A percentile compares a stretch with the other conserved stretches of the same genome.
Evolutionary conservation across 92 coral and sea anemone genomes (phyloP).

Genomic region (Meandrina meandrites): DNA sequence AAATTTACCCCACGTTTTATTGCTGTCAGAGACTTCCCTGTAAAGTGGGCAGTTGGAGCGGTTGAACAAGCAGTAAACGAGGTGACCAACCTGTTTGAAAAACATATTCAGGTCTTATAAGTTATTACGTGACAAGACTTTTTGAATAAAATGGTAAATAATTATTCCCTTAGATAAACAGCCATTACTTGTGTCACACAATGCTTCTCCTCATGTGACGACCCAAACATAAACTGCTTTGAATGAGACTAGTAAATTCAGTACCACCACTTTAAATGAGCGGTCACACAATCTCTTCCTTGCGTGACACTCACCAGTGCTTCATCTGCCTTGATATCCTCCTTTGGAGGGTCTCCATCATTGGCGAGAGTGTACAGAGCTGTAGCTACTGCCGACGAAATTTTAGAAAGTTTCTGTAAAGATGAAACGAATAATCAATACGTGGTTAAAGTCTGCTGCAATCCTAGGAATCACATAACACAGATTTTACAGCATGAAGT

Average conservation of each 20-base stretch:
- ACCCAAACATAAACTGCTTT: neutral
- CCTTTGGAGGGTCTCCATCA: constrained; percentile 57
- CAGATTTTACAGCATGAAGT: neutral
- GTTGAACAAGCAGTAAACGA: constrained; percentile 74
- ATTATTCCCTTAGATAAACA: neutral
- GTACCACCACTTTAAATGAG: neutral
- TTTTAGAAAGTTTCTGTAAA: constrained; percentile 68
- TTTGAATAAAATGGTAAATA: neutral
- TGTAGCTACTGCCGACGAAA: constrained; percentile 82
- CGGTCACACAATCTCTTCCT: neutral
- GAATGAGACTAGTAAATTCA: neutral
- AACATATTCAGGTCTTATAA: neutral
- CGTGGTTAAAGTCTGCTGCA: neutral
- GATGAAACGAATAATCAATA: neutral
- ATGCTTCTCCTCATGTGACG: neutral
- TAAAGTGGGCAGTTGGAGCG: constrained; percentile 75
- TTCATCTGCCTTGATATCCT: constrained; percentile 59
- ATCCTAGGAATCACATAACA: neutral
- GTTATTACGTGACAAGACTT: too few species aligned
- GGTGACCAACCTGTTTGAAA: constrained; percentile 74
- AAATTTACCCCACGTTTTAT: neutral
- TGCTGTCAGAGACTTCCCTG: constrained; percentile 44
- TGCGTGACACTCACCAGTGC: constrained; percentile 60
- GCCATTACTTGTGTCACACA: neutral
- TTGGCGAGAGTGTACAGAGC: constrained; percentile 78